phyloP scores from a whole-genome alignment of 1,140 invertebrate genomes.

The Galendromus occidentalis region DNA sequence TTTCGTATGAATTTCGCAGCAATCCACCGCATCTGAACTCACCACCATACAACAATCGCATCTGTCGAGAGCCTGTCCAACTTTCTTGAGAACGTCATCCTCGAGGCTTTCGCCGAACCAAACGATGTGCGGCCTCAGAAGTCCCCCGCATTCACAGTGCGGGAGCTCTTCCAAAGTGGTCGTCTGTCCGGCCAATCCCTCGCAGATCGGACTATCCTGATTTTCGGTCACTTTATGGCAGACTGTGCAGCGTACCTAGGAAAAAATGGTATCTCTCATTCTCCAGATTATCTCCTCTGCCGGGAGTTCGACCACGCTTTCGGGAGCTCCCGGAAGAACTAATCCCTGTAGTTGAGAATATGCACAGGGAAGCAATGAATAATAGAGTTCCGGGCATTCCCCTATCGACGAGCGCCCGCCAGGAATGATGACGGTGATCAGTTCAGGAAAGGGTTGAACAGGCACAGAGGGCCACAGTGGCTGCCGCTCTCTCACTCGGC shows the following conservation, averaged over 20 bases:
- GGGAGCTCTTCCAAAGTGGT: conserved; percentile 13
- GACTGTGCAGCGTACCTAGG: conserved; percentile 55
- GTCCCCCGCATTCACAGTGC: conserved; percentile 36
- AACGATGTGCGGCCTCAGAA: conserved; percentile 63
- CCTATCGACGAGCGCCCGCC: conserved; percentile 25
- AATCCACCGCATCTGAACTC: conserved; percentile 27
- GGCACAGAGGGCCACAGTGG: not conserved
- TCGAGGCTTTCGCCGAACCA: conserved; percentile 75
- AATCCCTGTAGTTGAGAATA: too few relatives aligned
- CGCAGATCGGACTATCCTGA: conserved; percentile 58
- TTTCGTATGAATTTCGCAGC: too few relatives aligned
- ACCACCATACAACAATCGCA: conserved; percentile 68
- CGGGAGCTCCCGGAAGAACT: too few relatives aligned
- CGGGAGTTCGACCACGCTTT: too few relatives aligned
- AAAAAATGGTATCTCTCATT: conserved; percentile 30
- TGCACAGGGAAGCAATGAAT: too few relatives aligned
- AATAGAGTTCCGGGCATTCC: conserved; percentile 23
- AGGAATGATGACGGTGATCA: conserved; percentile 19
- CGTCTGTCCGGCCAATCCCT: conserved; percentile 37
- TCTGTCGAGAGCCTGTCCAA: conserved; percentile 39
- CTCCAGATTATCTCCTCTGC: too few relatives aligned
- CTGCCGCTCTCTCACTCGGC: too few relatives aligned
- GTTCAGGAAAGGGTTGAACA: not conserved
- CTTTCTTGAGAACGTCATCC: conserved; percentile 37
- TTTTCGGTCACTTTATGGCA: conserved; percentile 49